Base-by-base conservation (phyloP, 92 coral and sea anemone genomes). In the Siderastrea siderea region DNA sequence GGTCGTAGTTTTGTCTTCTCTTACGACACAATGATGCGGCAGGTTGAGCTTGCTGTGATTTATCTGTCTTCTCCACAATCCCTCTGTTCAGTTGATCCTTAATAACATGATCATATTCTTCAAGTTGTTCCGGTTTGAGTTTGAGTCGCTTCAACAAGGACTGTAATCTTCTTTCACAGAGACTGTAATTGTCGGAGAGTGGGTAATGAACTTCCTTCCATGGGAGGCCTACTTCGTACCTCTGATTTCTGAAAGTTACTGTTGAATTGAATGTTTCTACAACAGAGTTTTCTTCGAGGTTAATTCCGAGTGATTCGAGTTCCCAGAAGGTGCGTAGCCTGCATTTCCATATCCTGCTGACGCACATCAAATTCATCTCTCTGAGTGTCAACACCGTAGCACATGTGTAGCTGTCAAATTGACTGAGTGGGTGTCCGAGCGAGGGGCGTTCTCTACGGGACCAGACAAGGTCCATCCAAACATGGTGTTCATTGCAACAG, bases 391-490 rank as follows among this genome's bases (percentile, higher is more conserved):
- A 47, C 44, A n/a, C 6, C 5, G 50, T 15, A 44, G 51, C 46
- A 69, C 74, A 47, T 44, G 50, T 69, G 52, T 69, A 4, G 74
- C 52, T 43, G 79, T 10, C 63, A 74, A 7, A 74, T 74, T 74
- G 63, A 74, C 79, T 53, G 62, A 54, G 63, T 74, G 62, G 9
- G 38, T 50, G 5, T 49, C 77, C 5, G 59, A 74, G 2, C 46
- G 1, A 9, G 57, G 57, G 57, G 57, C 6, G 6, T 53, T 5
- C 5, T 5, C 6, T 9, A 53, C 57, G 11, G 65, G 85, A 17
- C 90, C 90, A 26, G 92, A 92, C 2, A 92, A 73, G 2, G 81
- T 80, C 87, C 92, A 88, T 55, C 90, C 85, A 6, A 72, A 51
- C 43, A 47, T 77, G 47, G 91, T 89, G 83, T 92, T 65, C 66